Base-by-base conservation (phyloP, 2,797 vertebrate genomes). In the Podarcis siculus region DNA sequence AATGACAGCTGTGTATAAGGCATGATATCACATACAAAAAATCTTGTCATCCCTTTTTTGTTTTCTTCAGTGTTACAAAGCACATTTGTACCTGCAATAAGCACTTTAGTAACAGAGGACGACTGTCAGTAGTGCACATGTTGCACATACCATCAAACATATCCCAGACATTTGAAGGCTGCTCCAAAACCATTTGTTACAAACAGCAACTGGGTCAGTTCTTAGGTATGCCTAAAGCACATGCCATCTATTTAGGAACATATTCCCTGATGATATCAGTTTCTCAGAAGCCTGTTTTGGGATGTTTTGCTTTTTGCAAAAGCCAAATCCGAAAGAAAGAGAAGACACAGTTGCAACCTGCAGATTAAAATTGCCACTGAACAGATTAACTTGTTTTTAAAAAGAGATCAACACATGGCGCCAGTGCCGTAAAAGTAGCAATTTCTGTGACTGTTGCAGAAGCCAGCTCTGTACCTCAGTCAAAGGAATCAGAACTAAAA, bases 151-250 rank as follows among this genome's bases (percentile, higher is more conserved):
- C 92, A 88, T 37, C 73, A 83, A 71, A 91, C 64, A 82, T 49
- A 79, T 92, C 84, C 81, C 87, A 92, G 88, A 37, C 49, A 78
- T 94, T 96, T 95, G 92, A 95, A 95, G 71, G 76, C 85, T 79
- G 89, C 92, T 83, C 89, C 89, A 83, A 87, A 92, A 90, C 92
- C 94, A 95, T 95, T 92, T 96, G 95, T 95, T 91, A 87, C 87
- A 87, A 92, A 93, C 94, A 96, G 94, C 91, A 92, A 90, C 39
- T 83, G 82, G 93, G 91, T 71, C 82, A 81, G 90, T 82, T 91
- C 89, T 92, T 86, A 93, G 94, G 87, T 89, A 89, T 72, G 88
- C 55, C 37, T 92, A 10, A 95, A 94, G 86, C 91, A 94, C 92
- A 92, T 88, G 89, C 94, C 95, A 94, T 92, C 91, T 93, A 93